These are phyloP conservation scores for Zaprionus tsacasi DNA, from an alignment of 1,140 invertebrate species.

Conservation along the genomic window DNA sequence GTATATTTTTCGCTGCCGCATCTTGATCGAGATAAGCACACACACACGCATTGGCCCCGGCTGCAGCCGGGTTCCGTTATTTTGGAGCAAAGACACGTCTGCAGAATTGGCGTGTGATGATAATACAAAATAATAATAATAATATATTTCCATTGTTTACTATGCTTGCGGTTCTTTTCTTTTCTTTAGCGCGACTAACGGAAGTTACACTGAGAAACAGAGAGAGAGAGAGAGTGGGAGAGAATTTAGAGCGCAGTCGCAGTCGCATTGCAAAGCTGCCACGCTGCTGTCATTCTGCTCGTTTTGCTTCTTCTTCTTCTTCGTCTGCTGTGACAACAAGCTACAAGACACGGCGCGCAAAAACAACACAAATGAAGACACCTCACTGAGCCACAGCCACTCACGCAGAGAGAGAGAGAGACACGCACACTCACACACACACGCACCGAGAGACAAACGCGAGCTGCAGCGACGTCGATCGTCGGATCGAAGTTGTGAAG, in stretches of 20 bases:
- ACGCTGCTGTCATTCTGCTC: slow-evolving; percentile 40
- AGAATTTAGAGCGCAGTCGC: slow-evolving; percentile 57
- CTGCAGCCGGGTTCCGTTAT: slow-evolving; percentile 24
- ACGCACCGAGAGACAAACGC: slow-evolving; percentile 17
- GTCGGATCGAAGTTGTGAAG: slow-evolving; percentile 33
- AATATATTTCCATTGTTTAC: slow-evolving; percentile 65
- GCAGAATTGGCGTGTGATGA: slow-evolving; percentile 23
- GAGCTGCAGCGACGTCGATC: slow-evolving; percentile 26
- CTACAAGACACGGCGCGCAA: slow-evolving; percentile 31
- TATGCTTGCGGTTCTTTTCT: not conserved
- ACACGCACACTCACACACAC: not conserved
- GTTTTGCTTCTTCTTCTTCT: slow-evolving; percentile 2
- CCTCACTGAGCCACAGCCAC: slow-evolving; percentile 28
- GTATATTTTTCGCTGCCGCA: not conserved
- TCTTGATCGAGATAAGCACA: slow-evolving; percentile 23
- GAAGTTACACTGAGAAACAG: slow-evolving; percentile 50
- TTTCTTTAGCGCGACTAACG: slow-evolving; percentile 59
- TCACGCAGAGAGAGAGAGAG: not conserved
- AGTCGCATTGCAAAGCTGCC: slow-evolving; percentile 58
- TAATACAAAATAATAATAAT: slow-evolving; percentile 29
- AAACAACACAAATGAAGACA: slow-evolving; percentile 41
- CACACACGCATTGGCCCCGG: slow-evolving; percentile 11
- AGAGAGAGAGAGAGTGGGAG: not conserved
- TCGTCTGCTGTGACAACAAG: slow-evolving; percentile 10
- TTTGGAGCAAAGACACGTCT: slow-evolving; percentile 48